phyloP scores from a whole-genome alignment of 1,140 invertebrate genomes.

The Drosophila repleta region DNA sequence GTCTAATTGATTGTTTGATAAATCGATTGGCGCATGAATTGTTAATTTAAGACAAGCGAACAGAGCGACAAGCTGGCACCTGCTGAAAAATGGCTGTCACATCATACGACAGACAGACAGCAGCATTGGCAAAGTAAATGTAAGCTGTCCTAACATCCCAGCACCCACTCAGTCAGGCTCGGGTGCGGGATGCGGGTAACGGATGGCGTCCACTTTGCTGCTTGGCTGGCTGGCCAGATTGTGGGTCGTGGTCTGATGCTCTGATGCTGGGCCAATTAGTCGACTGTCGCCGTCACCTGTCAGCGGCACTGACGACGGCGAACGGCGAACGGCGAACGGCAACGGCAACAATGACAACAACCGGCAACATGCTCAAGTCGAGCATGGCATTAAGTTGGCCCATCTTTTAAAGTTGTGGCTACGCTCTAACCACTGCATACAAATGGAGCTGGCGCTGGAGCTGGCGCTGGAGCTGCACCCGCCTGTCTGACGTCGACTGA shows the following conservation, averaged over 20 bases:
- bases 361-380: conserved; percentile 30
- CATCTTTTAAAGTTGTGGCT: conserved; percentile 25
- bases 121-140: conserved; percentile 10
- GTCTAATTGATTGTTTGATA: conserved; percentile 53
- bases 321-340: not conserved
- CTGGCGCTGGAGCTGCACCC: too few species aligned
- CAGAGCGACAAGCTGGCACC: conserved; percentile 14
- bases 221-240: conserved; percentile 42
- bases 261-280: conserved; percentile 55
- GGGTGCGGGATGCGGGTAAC: not conserved
- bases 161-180: conserved; percentile 3
- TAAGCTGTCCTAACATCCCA: not conserved
- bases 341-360: conserved; percentile 19
- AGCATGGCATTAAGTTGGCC: conserved; percentile 31
- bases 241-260: conserved; percentile 42
- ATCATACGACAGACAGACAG: conserved; percentile 8
- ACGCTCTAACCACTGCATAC: conserved; percentile 12
- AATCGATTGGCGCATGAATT: conserved; percentile 52
- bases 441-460: too few species aligned
- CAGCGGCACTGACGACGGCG: conserved; percentile 30
- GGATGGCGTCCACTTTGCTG: conserved; percentile 27
- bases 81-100: conserved; percentile 43
- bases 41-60: conserved; percentile 37
- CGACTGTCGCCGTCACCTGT: conserved; percentile 53
- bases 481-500: not conserved